Percentiles rank a stretch among this genome's conserved stretches.
Conservation (phyloP, 2,797 vertebrate genomes). For the Rhinatrema bivittatum region DNA sequence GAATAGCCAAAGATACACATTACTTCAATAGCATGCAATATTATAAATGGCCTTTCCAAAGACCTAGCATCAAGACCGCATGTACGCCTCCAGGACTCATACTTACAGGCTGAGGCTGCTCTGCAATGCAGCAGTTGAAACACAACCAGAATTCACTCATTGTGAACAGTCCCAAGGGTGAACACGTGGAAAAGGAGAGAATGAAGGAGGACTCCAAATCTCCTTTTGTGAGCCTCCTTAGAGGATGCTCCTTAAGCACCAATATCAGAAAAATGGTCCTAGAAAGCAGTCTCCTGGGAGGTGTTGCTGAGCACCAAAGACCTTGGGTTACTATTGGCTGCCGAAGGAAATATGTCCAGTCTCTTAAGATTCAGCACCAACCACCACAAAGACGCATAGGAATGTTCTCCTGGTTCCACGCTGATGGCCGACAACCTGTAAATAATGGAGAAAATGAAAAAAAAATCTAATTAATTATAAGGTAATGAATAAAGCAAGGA, state of each 20-base stretch:
- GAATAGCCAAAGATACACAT: too few relatives aligned
- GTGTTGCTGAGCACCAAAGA: conserved; percentile 12
- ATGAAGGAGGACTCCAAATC: conserved; percentile 23
- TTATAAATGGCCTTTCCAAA: too few relatives aligned
- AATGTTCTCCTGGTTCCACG: conserved; percentile 25
- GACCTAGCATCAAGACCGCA: too few relatives aligned
- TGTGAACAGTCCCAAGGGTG: conserved; percentile 48
- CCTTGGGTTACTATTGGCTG: conserved; percentile 5
- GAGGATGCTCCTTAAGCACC: conserved; percentile 9
- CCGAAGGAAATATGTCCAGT: conserved; percentile 16
- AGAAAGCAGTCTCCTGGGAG: conserved; percentile 1
- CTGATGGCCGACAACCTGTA: too few relatives aligned
- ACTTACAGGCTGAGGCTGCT: conserved; percentile 83
- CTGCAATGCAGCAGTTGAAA: conserved; percentile 87
- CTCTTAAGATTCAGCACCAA: conserved; percentile 22
- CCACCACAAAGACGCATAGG: conserved; percentile 16
- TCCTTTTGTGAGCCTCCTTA: conserved; percentile 8
- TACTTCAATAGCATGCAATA: too few relatives aligned
- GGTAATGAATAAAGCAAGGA: too few relatives aligned
- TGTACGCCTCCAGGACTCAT: too few relatives aligned
- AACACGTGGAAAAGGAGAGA: conserved; percentile 17
- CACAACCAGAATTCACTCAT: conserved; percentile 89
- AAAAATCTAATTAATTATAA: too few relatives aligned
- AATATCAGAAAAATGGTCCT: conserved; percentile 16
- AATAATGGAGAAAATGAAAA: not conserved